Evolutionary conservation across 2,113 vertebrate genomes (phyloP), one percentile per base, ranked within the genome.

Genomic region (Caranx ignobilis): DNA sequence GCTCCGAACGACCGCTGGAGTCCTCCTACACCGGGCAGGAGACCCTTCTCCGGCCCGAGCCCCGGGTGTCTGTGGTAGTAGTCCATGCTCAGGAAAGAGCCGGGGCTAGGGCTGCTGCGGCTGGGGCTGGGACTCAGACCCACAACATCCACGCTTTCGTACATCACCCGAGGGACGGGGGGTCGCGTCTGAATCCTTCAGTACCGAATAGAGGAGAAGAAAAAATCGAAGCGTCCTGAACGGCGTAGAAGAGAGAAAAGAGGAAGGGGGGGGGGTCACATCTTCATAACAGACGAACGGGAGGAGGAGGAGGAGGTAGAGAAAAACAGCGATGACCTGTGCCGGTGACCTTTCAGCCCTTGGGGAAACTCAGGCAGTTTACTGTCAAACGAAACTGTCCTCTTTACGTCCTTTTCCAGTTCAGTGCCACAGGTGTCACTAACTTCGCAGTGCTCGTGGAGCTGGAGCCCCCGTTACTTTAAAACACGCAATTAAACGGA

Each of bases 61-160:
- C 92, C 92, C 32, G 92, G 91, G 41, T 89, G 79, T 84, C 88
- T 57, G 88, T 93, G 92, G 87, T 93, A 93, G 88, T 92, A 93
- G 89, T 93, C 92, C 92, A 90, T 90, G 86, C 89, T 55, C 18
- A 93, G 85, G 2, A 93, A 93, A 2, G 91, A 89, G 68, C 91
- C 88, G 60, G 89, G 70, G 57, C 71, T 81, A 6, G 92, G 90
- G 80, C 90, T 91, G 85, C 85, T 85, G 57, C 88, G 88, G 75
- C 67, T 57, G 41, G 69, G 68, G 54, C 81, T 61, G 55, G 91
- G 91, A 71, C 91, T 91, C 32, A 90, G 67, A 82, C 84, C 89
- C 87, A 91, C 92, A 8, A 91, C 89, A 64, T 93, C 92, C 84
- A 90, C 91, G 79, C 89, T 91, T 57, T 93, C 92, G 61, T 92